Conservation (phyloP, 2,113 vertebrate genomes). For the Pagrus major region DNA sequence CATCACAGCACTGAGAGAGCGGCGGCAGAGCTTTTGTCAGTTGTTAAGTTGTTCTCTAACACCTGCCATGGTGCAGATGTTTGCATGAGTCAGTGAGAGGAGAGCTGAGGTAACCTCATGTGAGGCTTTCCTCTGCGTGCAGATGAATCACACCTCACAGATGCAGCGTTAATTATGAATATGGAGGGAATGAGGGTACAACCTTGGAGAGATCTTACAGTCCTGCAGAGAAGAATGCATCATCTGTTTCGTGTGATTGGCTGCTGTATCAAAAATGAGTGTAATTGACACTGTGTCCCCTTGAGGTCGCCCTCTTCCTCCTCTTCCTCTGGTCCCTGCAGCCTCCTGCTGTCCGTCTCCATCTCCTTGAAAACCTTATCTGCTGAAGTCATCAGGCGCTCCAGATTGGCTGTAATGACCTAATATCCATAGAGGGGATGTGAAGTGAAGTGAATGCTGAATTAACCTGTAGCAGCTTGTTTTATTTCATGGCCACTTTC, state of each 20-base stretch:
- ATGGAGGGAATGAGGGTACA: background rate
- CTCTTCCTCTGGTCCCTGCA: background rate
- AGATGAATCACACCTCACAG: background rate
- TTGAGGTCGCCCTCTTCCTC: slow-evolving; percentile 57
- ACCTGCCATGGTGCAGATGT: background rate
- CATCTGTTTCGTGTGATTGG: background rate
- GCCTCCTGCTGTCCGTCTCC: slow-evolving; percentile 29
- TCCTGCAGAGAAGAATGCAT: background rate
- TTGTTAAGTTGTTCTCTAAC: background rate
- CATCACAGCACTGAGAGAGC: background rate
- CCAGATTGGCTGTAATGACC: background rate
- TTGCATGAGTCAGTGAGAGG: background rate
- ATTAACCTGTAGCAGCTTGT: background rate
- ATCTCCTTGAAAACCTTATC: slow-evolving; percentile 51
- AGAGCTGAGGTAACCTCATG: background rate
- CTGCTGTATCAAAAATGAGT: background rate
- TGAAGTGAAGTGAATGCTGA: slow-evolving; percentile 6
- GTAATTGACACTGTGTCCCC: slow-evolving; percentile 47
- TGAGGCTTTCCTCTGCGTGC: background rate
- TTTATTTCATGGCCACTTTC: background rate
- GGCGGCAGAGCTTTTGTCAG: background rate
- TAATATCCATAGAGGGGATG: background rate
- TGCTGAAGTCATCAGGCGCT: slow-evolving; percentile 49
- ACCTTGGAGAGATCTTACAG: background rate
- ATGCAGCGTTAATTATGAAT: background rate